phyloP scores from a whole-genome alignment of 2,888 invertebrate genomes.

The Miltochrista miniata region DNA sequence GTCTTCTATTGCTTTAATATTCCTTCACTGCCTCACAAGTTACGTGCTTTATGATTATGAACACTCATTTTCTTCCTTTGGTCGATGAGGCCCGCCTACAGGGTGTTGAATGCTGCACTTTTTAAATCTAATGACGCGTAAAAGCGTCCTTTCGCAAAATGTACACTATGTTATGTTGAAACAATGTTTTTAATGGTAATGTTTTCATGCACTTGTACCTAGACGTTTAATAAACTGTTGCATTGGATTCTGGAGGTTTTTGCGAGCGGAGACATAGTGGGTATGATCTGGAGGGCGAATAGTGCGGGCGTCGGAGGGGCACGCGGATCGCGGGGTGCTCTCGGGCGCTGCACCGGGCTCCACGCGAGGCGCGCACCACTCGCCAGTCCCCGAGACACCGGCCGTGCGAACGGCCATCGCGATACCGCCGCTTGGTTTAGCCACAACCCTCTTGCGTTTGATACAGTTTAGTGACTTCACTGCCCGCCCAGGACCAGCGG shows the following conservation, averaged over 20 bases:
- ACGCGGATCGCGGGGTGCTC: conserved; percentile 63
- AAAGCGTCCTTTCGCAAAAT: too few relatives aligned
- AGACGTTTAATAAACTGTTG: too few relatives aligned
- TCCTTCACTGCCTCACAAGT: conserved; percentile 16
- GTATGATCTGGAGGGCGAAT: conserved; percentile 71
- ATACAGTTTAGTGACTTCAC: conserved; percentile 60
- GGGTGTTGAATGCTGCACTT: too few relatives aligned
- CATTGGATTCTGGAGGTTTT: conserved; percentile 57
- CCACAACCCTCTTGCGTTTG: conserved; percentile 44
- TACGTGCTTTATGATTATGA: conserved; percentile 8
- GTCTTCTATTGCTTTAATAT: conserved; percentile 34
- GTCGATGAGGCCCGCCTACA: too few relatives aligned
- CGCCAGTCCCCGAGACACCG: conserved; percentile 82
- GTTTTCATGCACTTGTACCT: too few relatives aligned
- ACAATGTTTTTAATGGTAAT: too few relatives aligned
- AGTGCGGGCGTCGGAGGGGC: conserved; percentile 63
- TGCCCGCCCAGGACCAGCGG: conserved; percentile 67
- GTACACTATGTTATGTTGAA: too few relatives aligned
- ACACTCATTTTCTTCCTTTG: neutral
- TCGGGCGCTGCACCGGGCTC: conserved; percentile 67
- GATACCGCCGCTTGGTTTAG: conserved; percentile 46
- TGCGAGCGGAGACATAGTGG: conserved; percentile 44
- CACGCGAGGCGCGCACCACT: conserved; percentile 49
- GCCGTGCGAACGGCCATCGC: conserved; percentile 81
- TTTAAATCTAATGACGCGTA: too few relatives aligned